A percentile compares a stretch with the other conserved stretches of the same genome.
phyloP scores from a whole-genome alignment of 2,113 vertebrate species.

The Coptodon rendalli region DNA sequence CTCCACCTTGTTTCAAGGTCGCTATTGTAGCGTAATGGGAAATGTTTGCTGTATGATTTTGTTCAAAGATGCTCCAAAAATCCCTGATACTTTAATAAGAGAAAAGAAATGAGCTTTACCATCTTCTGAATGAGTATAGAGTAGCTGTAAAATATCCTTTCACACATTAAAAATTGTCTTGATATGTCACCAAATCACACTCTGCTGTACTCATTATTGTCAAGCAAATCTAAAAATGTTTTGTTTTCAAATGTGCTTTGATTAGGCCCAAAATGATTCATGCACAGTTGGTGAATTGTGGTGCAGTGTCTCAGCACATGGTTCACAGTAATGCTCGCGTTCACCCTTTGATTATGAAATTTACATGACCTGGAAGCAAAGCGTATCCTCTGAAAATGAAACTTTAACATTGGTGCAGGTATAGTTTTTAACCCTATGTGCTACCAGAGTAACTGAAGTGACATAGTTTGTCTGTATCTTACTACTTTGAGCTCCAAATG shows the following conservation, averaged over 20 bases:
- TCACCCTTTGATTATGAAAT: neutral
- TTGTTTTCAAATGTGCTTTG: neutral
- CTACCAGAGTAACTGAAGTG: neutral
- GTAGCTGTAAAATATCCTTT: neutral
- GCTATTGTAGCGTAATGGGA: constrained; percentile 2
- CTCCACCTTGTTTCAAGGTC: constrained; percentile 64
- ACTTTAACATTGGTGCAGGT: neutral
- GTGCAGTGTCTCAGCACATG: neutral
- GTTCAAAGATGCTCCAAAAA: neutral
- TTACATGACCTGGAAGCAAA: neutral
- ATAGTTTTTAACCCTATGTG: neutral
- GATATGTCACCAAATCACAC: neutral
- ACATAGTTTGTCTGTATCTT: neutral
- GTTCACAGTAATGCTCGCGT: neutral
- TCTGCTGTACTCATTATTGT: neutral
- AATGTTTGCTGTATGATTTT: neutral
- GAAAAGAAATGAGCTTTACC: neutral
- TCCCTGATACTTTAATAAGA: neutral
- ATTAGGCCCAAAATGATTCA: neutral
- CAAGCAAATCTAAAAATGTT: neutral
- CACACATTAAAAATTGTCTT: neutral
- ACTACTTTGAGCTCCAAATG: neutral
- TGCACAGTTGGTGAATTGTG: neutral
- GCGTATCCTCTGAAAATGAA: neutral
- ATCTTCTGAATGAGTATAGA: neutral